phyloP scores from a whole-genome alignment of 2,797 vertebrate genomes.

The Cuculus canorus region DNA sequence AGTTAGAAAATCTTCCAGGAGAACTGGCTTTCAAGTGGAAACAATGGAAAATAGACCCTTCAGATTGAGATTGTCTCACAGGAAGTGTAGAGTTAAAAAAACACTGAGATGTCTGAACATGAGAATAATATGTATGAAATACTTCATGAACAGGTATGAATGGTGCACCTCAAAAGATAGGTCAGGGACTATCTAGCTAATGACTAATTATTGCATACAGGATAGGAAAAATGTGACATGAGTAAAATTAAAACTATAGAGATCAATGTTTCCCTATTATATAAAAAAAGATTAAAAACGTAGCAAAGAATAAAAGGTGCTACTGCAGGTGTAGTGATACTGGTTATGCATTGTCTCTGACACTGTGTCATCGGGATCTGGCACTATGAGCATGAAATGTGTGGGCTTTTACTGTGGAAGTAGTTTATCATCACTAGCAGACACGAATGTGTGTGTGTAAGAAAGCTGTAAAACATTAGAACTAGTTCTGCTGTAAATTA shows the following conservation, averaged over 20 bases:
- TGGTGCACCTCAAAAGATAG: background rate
- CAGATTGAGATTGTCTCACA: background rate
- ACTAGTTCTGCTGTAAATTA: background rate
- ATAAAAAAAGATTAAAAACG: background rate
- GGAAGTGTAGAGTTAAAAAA: background rate
- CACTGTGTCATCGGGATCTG: background rate
- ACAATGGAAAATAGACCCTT: background rate
- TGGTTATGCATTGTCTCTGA: background rate
- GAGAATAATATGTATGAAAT: background rate
- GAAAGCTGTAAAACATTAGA: background rate
- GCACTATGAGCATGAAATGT: background rate
- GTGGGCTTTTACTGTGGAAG: background rate
- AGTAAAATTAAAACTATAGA: background rate
- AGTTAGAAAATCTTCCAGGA: background rate
- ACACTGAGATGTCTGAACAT: background rate
- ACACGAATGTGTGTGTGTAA: background rate
- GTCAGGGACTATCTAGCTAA: background rate
- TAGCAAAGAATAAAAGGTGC: background rate
- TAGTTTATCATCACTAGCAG: background rate
- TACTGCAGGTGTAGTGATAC: background rate
- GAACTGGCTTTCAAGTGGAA: background rate
- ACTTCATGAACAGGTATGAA: background rate
- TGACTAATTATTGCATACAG: background rate
- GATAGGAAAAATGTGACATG: background rate
- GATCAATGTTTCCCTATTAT: background rate